These are phyloP conservation scores for Candidula unifasciata DNA, from an alignment of 2,888 invertebrate species.

Conservation along the genomic window DNA sequence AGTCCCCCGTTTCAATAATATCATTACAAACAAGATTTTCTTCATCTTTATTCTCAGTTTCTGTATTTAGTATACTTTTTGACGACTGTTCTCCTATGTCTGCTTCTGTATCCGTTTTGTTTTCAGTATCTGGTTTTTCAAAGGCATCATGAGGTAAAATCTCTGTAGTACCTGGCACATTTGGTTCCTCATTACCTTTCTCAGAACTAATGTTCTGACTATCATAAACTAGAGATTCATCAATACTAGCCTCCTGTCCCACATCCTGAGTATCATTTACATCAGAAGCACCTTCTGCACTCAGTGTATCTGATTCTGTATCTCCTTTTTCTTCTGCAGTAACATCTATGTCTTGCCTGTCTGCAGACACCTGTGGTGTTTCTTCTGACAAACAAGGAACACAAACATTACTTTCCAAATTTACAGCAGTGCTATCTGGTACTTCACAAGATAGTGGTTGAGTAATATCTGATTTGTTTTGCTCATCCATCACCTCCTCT, in stretches of 20 bases:
- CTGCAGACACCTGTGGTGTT: background rate
- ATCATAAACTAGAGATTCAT: background rate
- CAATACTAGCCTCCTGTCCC: background rate
- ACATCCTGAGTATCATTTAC: background rate
- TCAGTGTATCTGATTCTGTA: background rate
- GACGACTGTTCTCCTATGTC: background rate
- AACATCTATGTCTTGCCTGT: background rate
- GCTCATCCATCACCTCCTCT: background rate
- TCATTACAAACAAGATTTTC: background rate
- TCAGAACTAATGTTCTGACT: background rate
- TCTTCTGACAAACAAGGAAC: background rate
- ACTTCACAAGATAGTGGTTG: background rate
- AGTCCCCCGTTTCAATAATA: background rate
- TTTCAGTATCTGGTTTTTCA: background rate
- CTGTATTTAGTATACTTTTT: slow-evolving; percentile 6
- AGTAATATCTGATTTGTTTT: background rate
- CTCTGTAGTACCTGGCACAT: background rate
- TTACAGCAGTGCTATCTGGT: background rate
- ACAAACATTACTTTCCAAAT: no score
- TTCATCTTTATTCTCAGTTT: background rate
- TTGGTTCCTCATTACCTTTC: background rate
- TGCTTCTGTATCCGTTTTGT: background rate
- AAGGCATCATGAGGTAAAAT: background rate
- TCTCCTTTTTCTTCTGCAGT: background rate
- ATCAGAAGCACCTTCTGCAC: background rate